A percentile compares a stretch with the other conserved stretches of the same genome.
Evolutionary conservation across 2,797 vertebrate species (phyloP).

Genomic region (Eulemur albifrons): DNA sequence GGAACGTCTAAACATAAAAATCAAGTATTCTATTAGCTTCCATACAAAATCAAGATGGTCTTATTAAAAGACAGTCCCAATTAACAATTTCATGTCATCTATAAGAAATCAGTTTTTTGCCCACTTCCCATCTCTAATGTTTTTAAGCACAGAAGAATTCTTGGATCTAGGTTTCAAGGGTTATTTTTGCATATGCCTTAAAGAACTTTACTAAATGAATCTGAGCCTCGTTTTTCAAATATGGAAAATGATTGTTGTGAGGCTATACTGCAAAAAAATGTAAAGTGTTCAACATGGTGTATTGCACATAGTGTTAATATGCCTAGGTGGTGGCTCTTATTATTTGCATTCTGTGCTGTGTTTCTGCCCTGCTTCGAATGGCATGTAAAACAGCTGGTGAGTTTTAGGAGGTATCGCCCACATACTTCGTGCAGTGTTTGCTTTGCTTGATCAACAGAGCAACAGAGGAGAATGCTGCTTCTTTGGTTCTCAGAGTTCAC

Average conservation of each 20-base stretch:
- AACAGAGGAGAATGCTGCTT: not conserved
- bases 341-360: not conserved
- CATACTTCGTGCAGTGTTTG: not conserved
- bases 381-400: not conserved
- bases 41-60: not conserved
- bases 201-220: conserved; percentile 9
- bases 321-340: not conserved
- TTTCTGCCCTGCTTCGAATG: not conserved
- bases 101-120: not conserved
- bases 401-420: not conserved
- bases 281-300: not conserved
- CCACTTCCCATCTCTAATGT: not conserved
- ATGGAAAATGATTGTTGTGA: not conserved
- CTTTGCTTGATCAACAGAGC: not conserved
- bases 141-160: conserved; percentile 13
- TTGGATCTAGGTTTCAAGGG: not conserved
- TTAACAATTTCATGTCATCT: not conserved
- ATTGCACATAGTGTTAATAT: not conserved
- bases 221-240: not conserved
- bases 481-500: not conserved
- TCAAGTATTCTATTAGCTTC: not conserved
- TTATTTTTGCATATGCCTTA: not conserved
- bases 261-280: not conserved
- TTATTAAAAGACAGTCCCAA: not conserved
- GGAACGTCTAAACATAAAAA: not conserved